Evolutionary conservation across 2,797 vertebrate species (phyloP), one percentile per base, ranked within the genome.

Genomic region (Malacoctenus gilli): DNA sequence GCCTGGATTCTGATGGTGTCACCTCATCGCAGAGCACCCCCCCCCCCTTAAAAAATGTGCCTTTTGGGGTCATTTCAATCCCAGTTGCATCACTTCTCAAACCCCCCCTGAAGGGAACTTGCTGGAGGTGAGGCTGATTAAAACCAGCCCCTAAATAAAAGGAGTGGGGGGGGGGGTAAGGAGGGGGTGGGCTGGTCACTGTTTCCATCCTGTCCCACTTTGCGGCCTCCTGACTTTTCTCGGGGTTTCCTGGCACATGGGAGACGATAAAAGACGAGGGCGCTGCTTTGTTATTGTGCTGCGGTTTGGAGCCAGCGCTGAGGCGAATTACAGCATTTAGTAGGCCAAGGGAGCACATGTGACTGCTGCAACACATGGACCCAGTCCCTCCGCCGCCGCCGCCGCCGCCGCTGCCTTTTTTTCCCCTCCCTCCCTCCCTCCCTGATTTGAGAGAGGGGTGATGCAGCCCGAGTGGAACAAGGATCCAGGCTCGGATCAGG

Each of bases 291-390:
- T 87, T 82, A 73, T 84, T 79, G 77, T 66, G 44, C 65, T 77
- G 79, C 23, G 88, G 88, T 86, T 68, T 77, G 59, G 72, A 77
- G 72, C 49, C 75, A 70, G 58, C 73, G 59, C 76, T 72, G 80
- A 84, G 82, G 72, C 53, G 25, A 86, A 82, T 84, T 78, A 79
- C 77, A 76, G 60, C 59, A 28, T 76, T 87, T 87, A 82, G 81
- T 85, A 79, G 88, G 87, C 72, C 84, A 87, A 19, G 40, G 72
- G 75, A 82, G 83, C 84, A 68, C 91, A 91, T 88, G 91, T 91
- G 89, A 92, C 85, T 84, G 64, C 28, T 47, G 59, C 75, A 85
- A 73, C 89, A 90, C 89, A 89, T 90, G 87, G 72, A 82, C 80
- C 61, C 63, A 79, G 83, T 79, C 81, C 80, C 75, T 75, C 14